Evolutionary conservation across 2,888 invertebrate genomes (phyloP), one percentile per base, ranked within the genome.

Genomic region (Coronaproctus castanopsis): DNA sequence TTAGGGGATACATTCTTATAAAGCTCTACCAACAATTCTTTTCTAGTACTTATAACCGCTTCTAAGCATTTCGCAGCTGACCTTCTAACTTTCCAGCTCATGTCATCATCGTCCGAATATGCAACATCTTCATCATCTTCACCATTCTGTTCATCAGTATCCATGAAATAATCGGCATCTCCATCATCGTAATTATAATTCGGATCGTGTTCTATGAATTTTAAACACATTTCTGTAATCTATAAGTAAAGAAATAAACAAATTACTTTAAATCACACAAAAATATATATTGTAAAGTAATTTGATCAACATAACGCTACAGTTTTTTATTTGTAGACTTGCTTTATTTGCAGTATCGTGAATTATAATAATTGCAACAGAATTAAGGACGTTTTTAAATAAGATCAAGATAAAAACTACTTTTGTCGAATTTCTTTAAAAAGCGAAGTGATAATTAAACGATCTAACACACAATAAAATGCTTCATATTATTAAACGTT

Each of bases 71-170:
- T 99, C 0, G 98, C 97, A 3, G 97, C 90, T 1, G 97, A 88
- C 52, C 98, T 80, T 49, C 98, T 78, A 10, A 89, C 89, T 77
- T 97, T 96, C 97, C 98, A 99, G 62, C 93, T 93, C 88, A 98
- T 92, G 70, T 98, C 98, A 71, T 99, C 98, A 72, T 98, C 98
- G 72, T 98, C 98, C 54, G 95, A 95, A 71, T 97, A 98, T 68
- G 96, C 96, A 69, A 93, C 91, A 65, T 91, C 89, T 23, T 87
- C 88, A 54, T 83, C 86, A 56, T 81, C 82, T 62, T 82, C 82
- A 1, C 74, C 77, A 52, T 59, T 62, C 52, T 80, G 80, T 62
- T 82, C 83, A 66, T 85, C 71, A 0, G 79, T 81, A 62, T 83
- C 88, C 69, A 83, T 84, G 49, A 79, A 78, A 3, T 79, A 79